Percentiles rank a stretch among this genome's conserved stretches.
Conservation (phyloP, 2,888 invertebrate genomes). For the Himalopsyche tibetana region DNA sequence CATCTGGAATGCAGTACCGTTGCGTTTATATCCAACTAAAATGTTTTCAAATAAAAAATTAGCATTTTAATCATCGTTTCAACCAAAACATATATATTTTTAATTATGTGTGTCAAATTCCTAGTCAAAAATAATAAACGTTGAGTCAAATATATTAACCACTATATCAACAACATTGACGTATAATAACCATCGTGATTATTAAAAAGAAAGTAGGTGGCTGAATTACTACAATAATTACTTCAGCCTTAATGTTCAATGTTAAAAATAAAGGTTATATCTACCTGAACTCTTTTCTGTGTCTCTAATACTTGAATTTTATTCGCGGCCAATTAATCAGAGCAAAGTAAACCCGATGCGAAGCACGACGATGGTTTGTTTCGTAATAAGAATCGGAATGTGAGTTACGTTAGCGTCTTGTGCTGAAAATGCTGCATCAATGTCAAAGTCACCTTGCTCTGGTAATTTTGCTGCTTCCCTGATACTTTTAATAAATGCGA, state of each 20-base stretch:
- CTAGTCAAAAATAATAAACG: too few relatives aligned
- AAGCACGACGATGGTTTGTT: constrained; percentile 39
- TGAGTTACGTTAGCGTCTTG: constrained; percentile 51
- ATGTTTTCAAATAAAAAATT: too few relatives aligned
- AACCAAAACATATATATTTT: too few relatives aligned
- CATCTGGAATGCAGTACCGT: too few relatives aligned
- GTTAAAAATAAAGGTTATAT: neutral
- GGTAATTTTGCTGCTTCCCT: constrained; percentile 47
- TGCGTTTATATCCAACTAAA: too few relatives aligned
- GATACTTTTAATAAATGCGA: neutral
- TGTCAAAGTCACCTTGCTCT: constrained; percentile 64
- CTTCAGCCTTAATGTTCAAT: neutral
- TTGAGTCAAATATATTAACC: too few relatives aligned
- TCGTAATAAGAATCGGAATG: constrained; percentile 49
- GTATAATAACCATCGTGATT: neutral
- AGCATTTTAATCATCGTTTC: too few relatives aligned
- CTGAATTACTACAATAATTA: neutral
- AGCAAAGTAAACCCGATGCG: constrained; percentile 17
- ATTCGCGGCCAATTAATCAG: constrained; percentile 33
- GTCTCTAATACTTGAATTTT: constrained; percentile 19
- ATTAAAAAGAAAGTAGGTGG: constrained; percentile 6
- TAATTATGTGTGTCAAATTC: too few relatives aligned
- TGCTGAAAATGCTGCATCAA: constrained; percentile 49
- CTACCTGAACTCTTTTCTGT: constrained; percentile 23
- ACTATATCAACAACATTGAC: too few relatives aligned